These are phyloP conservation scores for Tragulus kanchil DNA, from an alignment of 2,113 vertebrate genomes.

Conservation along the genomic window DNA sequence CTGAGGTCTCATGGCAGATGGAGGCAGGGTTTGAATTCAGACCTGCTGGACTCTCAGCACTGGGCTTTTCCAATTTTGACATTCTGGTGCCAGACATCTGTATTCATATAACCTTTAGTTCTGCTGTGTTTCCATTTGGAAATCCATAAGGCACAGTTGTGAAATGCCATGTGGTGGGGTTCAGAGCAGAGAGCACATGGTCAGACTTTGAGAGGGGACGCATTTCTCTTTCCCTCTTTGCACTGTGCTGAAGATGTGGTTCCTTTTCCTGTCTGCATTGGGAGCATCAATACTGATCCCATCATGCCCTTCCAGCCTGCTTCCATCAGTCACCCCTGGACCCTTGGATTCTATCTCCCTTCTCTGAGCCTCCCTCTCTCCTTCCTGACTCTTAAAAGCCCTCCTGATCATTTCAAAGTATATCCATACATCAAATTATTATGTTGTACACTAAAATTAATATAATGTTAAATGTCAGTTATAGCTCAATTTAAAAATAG, in stretches of 20 bases:
- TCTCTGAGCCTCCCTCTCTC: neutral
- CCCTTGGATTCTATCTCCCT: neutral
- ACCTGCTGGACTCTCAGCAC: neutral
- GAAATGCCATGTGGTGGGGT: neutral
- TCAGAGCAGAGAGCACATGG: neutral
- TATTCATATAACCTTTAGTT: neutral
- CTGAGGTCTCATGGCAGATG: neutral
- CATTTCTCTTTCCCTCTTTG: neutral
- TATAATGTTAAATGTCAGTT: neutral
- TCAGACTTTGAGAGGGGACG: neutral
- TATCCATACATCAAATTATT: neutral
- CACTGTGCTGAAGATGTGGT: too few relatives aligned
- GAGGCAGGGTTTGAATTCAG: neutral
- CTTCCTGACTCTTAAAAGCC: neutral
- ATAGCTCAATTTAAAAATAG: neutral
- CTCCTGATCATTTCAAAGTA: neutral
- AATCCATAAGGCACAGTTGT: neutral
- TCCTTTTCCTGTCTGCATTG: neutral
- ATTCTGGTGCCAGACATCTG: neutral
- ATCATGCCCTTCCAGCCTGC: neutral
- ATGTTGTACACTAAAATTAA: neutral
- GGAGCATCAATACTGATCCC: neutral
- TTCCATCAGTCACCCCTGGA: neutral
- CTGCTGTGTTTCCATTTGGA: neutral
- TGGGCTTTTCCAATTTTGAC: neutral